Conservation (phyloP, 2,113 vertebrate genomes). For the Sylvia atricapilla region DNA sequence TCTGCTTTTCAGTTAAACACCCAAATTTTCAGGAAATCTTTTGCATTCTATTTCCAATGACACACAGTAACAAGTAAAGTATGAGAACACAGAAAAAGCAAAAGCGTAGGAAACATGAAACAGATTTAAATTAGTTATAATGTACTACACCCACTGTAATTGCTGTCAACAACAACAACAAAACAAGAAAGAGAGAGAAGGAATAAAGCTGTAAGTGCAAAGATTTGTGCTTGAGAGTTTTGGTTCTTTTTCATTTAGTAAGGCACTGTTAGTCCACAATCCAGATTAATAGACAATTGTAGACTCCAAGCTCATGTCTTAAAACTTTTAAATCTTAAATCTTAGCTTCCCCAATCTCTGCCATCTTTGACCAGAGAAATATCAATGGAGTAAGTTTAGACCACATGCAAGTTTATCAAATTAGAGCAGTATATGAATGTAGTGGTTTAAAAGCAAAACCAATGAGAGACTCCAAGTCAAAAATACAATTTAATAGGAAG, state of each 20-base stretch:
- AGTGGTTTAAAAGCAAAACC: no score
- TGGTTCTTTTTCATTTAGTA: background rate
- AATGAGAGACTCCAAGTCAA: no score
- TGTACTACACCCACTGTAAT: background rate
- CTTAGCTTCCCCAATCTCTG: background rate
- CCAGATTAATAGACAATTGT: background rate
- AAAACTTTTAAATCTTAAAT: background rate
- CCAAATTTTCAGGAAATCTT: background rate
- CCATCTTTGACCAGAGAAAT: background rate
- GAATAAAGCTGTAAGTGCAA: background rate
- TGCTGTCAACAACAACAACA: background rate
- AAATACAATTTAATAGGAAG: no score
- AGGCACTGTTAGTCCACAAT: background rate
- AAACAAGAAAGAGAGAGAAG: background rate
- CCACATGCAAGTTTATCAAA: background rate
- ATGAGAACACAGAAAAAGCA: background rate
- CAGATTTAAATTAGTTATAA: background rate
- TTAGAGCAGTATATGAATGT: background rate
- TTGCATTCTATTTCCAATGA: background rate
- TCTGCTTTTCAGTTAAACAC: background rate
- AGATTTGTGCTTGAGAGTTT: background rate
- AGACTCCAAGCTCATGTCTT: background rate
- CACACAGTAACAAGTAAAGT: background rate
- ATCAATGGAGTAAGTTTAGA: background rate
- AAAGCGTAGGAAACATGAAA: background rate